A percentile compares a stretch with the other conserved stretches of the same genome.
Conservation (phyloP, 2,113 vertebrate genomes). For the Poeciliopsis retropinna region DNA sequence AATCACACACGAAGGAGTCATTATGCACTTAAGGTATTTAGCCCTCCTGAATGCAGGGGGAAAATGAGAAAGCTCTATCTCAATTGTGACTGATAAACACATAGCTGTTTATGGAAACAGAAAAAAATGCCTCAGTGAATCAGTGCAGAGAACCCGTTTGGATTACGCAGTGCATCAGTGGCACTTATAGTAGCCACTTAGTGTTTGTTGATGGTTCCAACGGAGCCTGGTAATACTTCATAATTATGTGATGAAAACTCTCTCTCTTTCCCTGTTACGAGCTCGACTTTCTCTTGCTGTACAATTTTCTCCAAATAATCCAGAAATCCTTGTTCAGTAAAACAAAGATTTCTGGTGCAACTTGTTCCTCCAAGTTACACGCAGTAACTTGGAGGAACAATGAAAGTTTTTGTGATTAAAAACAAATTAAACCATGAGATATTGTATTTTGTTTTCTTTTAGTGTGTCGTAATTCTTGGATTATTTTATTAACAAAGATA, state of each 20-base stretch:
- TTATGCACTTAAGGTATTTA: slow-evolving; percentile 65
- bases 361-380: no score
- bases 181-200: slow-evolving; percentile 44
- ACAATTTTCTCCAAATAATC: neutral
- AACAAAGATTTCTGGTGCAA: neutral
- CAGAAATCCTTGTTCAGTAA: neutral
- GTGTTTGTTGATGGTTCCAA: slow-evolving; percentile 40
- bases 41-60: slow-evolving; percentile 38
- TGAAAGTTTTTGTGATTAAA: neutral
- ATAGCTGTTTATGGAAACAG: slow-evolving; percentile 54
- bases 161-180: slow-evolving; percentile 35
- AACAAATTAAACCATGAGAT: neutral
- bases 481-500: neutral
- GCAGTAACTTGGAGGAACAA: neutral
- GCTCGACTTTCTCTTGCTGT: neutral
- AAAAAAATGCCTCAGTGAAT: slow-evolving; percentile 60
- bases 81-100: slow-evolving; percentile 65
- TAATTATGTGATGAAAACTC: slow-evolving; percentile 28
- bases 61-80: slow-evolving; percentile 76
- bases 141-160: slow-evolving; percentile 29
- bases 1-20: slow-evolving; percentile 63
- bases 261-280: slow-evolving; percentile 12
- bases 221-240: slow-evolving; percentile 26
- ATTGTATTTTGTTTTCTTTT: neutral
- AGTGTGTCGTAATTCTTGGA: neutral